Conservation (phyloP, 2,113 vertebrate species). For the Gymnogyps californianus region DNA sequence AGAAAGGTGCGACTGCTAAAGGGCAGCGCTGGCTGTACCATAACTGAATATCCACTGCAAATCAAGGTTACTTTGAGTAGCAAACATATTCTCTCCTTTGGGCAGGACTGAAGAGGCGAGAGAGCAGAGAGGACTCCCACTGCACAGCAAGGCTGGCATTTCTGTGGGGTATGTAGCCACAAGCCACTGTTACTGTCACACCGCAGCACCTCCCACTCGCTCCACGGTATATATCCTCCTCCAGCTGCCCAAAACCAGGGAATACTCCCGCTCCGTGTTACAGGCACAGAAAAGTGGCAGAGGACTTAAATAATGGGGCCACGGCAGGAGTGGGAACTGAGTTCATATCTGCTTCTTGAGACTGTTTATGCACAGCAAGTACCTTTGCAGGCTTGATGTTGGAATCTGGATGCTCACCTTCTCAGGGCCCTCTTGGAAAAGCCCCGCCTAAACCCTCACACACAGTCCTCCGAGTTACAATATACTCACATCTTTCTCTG, state of each 20-base stretch:
- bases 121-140: not conserved
- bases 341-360: not conserved
- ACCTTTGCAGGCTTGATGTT: not conserved
- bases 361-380: not conserved
- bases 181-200: not conserved
- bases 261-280: not conserved
- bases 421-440: not conserved
- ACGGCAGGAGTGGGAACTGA: not conserved
- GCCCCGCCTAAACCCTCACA: not conserved
- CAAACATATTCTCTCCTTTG: not conserved
- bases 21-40: too few relatives aligned
- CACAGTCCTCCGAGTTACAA: not conserved
- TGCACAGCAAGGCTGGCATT: not conserved
- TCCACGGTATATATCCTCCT: not conserved
- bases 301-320: not conserved
- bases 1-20: not conserved
- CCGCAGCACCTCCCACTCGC: not conserved
- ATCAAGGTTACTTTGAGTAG: not conserved
- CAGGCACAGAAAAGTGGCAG: too few relatives aligned
- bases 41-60: not conserved
- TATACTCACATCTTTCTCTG: constrained; percentile 82
- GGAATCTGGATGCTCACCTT: not conserved
- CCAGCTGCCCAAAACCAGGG: not conserved
- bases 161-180: accelerated
- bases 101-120: not conserved